A percentile compares a stretch with the other conserved stretches of the same genome.
Conservation (phyloP, 2,888 invertebrate species). For the Eurytoma adleriae region DNA sequence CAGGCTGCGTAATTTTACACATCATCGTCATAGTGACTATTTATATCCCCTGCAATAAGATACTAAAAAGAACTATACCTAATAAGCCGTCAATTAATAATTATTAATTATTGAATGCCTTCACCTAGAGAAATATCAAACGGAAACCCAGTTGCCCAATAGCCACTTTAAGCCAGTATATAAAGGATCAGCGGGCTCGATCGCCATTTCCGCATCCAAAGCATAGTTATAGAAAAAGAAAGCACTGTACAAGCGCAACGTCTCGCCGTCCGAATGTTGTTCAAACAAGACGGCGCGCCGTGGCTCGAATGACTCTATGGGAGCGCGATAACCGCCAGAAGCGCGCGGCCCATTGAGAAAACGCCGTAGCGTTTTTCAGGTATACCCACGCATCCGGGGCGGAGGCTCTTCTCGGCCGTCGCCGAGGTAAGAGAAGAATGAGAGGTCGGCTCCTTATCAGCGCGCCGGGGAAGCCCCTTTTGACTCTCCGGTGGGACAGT, state of each 20-base stretch:
- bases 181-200: no score
- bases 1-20: no score
- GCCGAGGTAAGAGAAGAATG: slow-evolving; percentile 15
- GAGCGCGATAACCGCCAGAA: slow-evolving; percentile 12
- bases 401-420: background rate
- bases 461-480: slow-evolving; percentile 3
- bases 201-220: background rate
- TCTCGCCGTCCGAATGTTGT: slow-evolving; percentile 11
- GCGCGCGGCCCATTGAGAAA: background rate
- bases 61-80: no score
- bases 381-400: slow-evolving; percentile 16
- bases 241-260: background rate
- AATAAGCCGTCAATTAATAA: no score
- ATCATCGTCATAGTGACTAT: no score
- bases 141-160: no score
- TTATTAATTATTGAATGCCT: no score
- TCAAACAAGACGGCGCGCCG: slow-evolving; percentile 21
- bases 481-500: slow-evolving; percentile 26
- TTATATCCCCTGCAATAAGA: no score
- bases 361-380: slow-evolving; percentile 8
- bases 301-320: background rate
- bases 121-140: no score
- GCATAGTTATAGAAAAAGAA: background rate
- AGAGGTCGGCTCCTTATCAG: slow-evolving; percentile 38
- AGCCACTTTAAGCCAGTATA: no score